Percentiles rank a stretch among this genome's conserved stretches.
Conservation (phyloP, 2,797 vertebrate species). For the Chaenodraco wilsoni region DNA sequence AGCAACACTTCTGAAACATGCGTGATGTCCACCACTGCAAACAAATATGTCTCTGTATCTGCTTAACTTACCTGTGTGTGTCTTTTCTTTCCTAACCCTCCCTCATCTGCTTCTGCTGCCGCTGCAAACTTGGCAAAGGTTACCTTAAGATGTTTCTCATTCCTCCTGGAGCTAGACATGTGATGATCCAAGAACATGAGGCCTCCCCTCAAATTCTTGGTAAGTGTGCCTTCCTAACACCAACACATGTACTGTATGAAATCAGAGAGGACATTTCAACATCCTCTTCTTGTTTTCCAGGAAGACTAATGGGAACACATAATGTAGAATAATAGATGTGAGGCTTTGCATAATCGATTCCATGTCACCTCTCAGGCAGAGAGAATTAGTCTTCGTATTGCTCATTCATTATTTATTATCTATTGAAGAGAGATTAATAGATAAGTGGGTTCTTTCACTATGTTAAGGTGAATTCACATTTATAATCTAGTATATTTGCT, state of each 20-base stretch:
- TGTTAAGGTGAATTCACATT: background rate
- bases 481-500: background rate
- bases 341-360: constrained; percentile 38
- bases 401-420: constrained; percentile 34
- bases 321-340: constrained; percentile 24
- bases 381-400: constrained; percentile 14
- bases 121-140: constrained; percentile 87
- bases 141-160: constrained; percentile 99
- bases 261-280: background rate
- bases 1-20: constrained; percentile 65
- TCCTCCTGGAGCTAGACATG: constrained; percentile 96
- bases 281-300: background rate
- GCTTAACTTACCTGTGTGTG: constrained; percentile 80
- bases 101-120: constrained; percentile 15
- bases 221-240: constrained; percentile 84
- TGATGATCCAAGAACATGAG: constrained; percentile 98
- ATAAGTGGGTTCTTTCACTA: background rate
- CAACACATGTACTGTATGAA: constrained; percentile 10
- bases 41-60: constrained; percentile 52
- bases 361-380: background rate
- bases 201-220: constrained; percentile 97
- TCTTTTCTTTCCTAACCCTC: constrained; percentile 85
- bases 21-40: constrained; percentile 84
- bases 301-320: constrained; percentile 3
- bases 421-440: constrained; percentile 4